These are phyloP conservation scores for Beris chalybata DNA, from an alignment of 2,888 invertebrate genomes.

Conservation along the genomic window DNA sequence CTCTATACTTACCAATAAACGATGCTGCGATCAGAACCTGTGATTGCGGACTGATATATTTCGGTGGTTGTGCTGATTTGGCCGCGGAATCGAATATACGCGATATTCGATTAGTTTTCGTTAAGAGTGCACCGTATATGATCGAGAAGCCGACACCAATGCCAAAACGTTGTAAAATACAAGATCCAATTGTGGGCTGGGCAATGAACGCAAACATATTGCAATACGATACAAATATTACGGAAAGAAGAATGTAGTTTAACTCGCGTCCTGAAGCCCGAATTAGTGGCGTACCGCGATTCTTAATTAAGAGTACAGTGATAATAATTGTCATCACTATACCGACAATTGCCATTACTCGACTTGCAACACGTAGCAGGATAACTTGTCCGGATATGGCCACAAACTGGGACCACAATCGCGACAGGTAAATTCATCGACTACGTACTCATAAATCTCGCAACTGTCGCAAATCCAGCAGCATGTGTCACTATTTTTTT, in stretches of 20 bases:
- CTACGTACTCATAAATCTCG: slow-evolving; percentile 67
- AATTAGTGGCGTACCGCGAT: slow-evolving; percentile 69
- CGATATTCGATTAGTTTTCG: slow-evolving; percentile 67
- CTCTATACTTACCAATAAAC: slow-evolving; percentile 55
- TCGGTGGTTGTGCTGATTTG: slow-evolving; percentile 64
- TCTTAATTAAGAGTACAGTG: slow-evolving; percentile 63
- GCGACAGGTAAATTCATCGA: slow-evolving; percentile 66
- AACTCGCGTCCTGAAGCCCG: slow-evolving; percentile 65
- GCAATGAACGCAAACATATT: slow-evolving; percentile 66
- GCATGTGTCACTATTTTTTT: slow-evolving; percentile 66
- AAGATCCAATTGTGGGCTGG: slow-evolving; percentile 61
- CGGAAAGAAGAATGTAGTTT: slow-evolving; percentile 64
- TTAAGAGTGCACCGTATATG: slow-evolving; percentile 66
- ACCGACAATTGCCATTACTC: slow-evolving; percentile 65
- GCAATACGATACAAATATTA: slow-evolving; percentile 65
- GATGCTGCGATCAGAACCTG: slow-evolving; percentile 64
- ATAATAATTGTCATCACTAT: slow-evolving; percentile 64
- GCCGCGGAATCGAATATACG: slow-evolving; percentile 67
- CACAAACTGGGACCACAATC: slow-evolving; percentile 67
- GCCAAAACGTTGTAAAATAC: slow-evolving; percentile 65
- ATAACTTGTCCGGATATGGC: slow-evolving; percentile 64
- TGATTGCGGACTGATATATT: slow-evolving; percentile 67
- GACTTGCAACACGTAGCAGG: slow-evolving; percentile 65
- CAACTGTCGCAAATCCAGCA: slow-evolving; percentile 80
- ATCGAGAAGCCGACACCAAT: slow-evolving; percentile 69